A percentile compares a stretch with the other conserved stretches of the same genome.
Evolutionary conservation across 2,113 vertebrate species (phyloP).

Genomic region (Hippopotamus amphibius): DNA sequence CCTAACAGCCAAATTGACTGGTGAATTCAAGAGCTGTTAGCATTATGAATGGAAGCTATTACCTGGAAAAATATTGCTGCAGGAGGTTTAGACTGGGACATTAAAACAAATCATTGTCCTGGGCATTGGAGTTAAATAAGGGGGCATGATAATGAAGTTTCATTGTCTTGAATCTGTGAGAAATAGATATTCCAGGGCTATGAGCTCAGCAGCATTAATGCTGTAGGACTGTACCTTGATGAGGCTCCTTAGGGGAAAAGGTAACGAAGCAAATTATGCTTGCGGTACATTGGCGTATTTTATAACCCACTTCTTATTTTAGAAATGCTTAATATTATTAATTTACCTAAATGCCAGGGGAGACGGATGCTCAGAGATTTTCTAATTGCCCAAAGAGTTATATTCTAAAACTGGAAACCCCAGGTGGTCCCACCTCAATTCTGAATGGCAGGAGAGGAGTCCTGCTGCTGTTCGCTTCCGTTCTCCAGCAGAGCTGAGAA

Average conservation of each 20-base stretch:
- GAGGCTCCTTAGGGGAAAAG: constrained; percentile 80
- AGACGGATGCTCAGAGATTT: constrained; percentile 79
- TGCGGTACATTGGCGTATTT: constrained; percentile 75
- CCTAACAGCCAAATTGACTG: constrained; percentile 17
- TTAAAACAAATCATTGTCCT: constrained; percentile 72
- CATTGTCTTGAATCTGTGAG: constrained; percentile 57
- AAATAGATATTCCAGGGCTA: constrained; percentile 49
- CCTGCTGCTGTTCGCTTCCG: constrained; percentile 29
- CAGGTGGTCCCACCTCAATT: constrained; percentile 80
- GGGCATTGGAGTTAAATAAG: constrained; percentile 69
- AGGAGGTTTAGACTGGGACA: constrained; percentile 58
- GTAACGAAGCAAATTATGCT: constrained; percentile 83
- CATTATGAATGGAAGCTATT: constrained; percentile 65
- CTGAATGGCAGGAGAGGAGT: constrained; percentile 64
- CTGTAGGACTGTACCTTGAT: constrained; percentile 56
- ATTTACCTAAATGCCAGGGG: constrained; percentile 87
- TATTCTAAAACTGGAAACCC: constrained; percentile 86
- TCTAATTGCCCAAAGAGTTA: constrained; percentile 83
- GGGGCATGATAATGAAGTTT: constrained; percentile 63
- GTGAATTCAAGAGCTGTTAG: constrained; percentile 64
- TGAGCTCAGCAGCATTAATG: neutral
- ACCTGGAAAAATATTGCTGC: constrained; percentile 63
- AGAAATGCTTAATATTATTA: constrained; percentile 87
- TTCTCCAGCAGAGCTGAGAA: neutral
- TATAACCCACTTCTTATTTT: constrained; percentile 88